Conservation (phyloP, 1,140 invertebrate species). For the Ips nitidus region DNA sequence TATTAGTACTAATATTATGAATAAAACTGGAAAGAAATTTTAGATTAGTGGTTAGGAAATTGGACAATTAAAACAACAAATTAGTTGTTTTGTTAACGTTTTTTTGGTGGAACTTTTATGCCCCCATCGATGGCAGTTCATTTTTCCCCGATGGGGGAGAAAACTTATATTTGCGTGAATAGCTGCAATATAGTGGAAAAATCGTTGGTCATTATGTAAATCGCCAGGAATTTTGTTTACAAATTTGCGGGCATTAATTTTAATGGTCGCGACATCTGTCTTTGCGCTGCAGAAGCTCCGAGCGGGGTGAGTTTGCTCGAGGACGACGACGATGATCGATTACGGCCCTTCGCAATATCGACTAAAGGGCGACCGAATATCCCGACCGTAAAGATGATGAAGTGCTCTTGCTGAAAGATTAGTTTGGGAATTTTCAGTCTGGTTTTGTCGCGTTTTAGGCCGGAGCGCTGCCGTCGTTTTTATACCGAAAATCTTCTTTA, state of each 20-base stretch:
- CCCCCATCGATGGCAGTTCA: slow-evolving; percentile 15
- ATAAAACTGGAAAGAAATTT: too few species aligned
- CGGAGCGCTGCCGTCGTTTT: slow-evolving; percentile 18
- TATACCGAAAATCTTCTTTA: neutral
- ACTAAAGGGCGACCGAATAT: slow-evolving; percentile 15
- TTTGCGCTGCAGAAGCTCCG: slow-evolving; percentile 35
- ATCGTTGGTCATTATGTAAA: slow-evolving; percentile 43
- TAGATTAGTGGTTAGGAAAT: too few species aligned
- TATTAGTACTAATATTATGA: too few species aligned
- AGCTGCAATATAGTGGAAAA: slow-evolving; percentile 40
- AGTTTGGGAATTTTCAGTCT: slow-evolving; percentile 23
- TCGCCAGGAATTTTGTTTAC: slow-evolving; percentile 42
- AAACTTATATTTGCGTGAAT: slow-evolving; percentile 40
- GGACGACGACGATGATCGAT: slow-evolving; percentile 23
- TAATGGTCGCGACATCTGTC: slow-evolving; percentile 45
- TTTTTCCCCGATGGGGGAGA: slow-evolving; percentile 33
- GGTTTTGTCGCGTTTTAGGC: slow-evolving; percentile 5
- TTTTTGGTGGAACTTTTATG: too few species aligned
- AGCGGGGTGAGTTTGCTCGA: slow-evolving; percentile 24
- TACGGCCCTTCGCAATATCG: slow-evolving; percentile 20
- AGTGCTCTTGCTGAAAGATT: slow-evolving; percentile 31
- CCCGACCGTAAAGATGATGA: slow-evolving; percentile 27
- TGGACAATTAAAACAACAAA: too few species aligned
- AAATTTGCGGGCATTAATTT: slow-evolving; percentile 42
- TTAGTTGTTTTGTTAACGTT: too few species aligned